Conservation (phyloP, 2,113 vertebrate species). For the Lagenorhynchus albirostris region DNA sequence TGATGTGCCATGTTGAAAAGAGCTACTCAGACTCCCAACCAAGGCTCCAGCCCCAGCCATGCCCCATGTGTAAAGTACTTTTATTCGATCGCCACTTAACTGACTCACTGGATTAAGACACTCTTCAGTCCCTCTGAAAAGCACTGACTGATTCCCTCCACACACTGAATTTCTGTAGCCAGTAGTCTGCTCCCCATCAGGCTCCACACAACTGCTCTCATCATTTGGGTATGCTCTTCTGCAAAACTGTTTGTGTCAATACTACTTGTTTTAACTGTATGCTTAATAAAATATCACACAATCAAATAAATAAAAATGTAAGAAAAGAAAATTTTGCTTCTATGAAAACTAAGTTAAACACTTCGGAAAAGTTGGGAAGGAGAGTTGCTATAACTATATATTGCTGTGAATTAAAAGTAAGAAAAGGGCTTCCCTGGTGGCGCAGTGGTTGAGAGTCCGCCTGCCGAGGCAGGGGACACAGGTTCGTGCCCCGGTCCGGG, state of each 20-base stretch:
- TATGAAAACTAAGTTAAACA: slow-evolving; percentile 17
- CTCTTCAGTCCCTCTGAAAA: neutral
- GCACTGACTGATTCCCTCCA: neutral
- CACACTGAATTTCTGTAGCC: neutral
- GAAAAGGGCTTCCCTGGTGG: neutral
- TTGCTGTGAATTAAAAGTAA: neutral
- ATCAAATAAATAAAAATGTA: neutral
- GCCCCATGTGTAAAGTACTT: slow-evolving; percentile 2
- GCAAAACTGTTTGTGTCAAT: neutral
- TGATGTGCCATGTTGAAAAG: slow-evolving; percentile 45
- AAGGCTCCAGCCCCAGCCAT: neutral
- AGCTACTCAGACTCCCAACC: slow-evolving; percentile 18
- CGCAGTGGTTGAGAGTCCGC: no score
- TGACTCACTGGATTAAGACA: slow-evolving; percentile 11
- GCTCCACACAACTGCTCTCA: neutral
- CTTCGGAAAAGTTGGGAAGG: neutral
- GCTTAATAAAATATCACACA: neutral
- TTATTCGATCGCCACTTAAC: neutral
- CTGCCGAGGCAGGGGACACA: no score
- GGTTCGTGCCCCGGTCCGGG: no score
- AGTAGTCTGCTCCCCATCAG: neutral
- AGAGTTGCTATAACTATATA: neutral
- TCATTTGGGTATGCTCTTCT: neutral
- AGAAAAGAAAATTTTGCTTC: neutral
- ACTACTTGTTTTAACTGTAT: neutral